Evolutionary conservation across 2,888 invertebrate genomes (phyloP).

Genomic region (Agonopterix heracliana): DNA sequence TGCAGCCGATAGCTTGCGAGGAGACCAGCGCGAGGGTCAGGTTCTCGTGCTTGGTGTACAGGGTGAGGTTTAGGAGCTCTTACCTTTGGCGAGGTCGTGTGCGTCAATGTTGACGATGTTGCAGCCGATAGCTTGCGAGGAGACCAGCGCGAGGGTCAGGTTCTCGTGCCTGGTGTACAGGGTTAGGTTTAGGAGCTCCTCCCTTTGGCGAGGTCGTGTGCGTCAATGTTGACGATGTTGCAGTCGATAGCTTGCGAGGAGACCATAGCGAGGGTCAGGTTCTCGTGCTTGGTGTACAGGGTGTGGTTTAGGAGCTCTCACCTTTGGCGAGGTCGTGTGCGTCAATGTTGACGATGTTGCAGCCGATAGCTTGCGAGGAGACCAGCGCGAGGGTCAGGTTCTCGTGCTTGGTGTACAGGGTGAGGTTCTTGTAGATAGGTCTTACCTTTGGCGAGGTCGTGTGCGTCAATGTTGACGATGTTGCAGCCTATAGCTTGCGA

Average conservation of each 20-base stretch:
- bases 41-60: constrained; percentile 98
- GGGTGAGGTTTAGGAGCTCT: constrained; percentile 89
- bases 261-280: constrained; percentile 94
- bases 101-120: constrained; percentile 98
- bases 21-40: constrained; percentile 96
- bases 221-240: constrained; percentile 97
- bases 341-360: constrained; percentile 97
- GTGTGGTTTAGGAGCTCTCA: constrained; percentile 89
- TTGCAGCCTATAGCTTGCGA: constrained; percentile 99
- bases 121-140: constrained; percentile 99
- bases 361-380: constrained; percentile 99
- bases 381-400: constrained; percentile 96
- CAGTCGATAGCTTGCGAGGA: constrained; percentile 99
- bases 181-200: no score
- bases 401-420: constrained; percentile 95
- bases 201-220: constrained; percentile 96
- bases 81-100: constrained; percentile 94
- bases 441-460: constrained; percentile 96
- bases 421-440: no score
- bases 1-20: constrained; percentile 99
- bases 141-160: constrained; percentile 94
- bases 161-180: constrained; percentile 98
- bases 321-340: constrained; percentile 96
- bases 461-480: constrained; percentile 97
- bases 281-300: constrained; percentile 96